phyloP scores from a whole-genome alignment of 2,888 invertebrate species.

The Chalcis sispes region DNA sequence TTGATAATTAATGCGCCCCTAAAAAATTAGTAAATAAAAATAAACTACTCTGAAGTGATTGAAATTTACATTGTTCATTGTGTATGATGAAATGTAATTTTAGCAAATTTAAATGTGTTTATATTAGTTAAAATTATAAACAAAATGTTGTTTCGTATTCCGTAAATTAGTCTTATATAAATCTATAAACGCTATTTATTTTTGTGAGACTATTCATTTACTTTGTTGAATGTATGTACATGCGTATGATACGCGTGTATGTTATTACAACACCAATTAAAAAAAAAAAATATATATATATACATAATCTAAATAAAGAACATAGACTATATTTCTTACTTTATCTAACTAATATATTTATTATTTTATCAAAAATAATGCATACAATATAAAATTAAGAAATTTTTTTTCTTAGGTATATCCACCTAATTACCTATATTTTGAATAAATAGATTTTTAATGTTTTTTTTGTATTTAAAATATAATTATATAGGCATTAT shows the following conservation, averaged over 20 bases:
- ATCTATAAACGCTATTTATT: constrained; percentile 47
- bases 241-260: constrained; percentile 27
- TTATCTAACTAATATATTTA: no score
- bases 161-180: constrained; percentile 16
- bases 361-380: no score
- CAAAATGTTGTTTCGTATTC: constrained; percentile 21
- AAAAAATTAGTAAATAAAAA: not conserved
- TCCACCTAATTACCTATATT: no score
- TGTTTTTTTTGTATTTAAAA: no score
- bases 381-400: no score
- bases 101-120: constrained; percentile 30
- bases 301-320: not conserved
- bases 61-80: constrained; percentile 20
- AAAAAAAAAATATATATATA: constrained; percentile 13
- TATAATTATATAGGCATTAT: no score
- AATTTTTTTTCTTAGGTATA: no score
- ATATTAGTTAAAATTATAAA: constrained; percentile 11
- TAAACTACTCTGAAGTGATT: constrained; percentile 2
- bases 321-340: not conserved
- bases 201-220: constrained; percentile 46
- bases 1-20: constrained; percentile 26
- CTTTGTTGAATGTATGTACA: constrained; percentile 30
- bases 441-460: no score
- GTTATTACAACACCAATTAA: constrained; percentile 42
- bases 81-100: constrained; percentile 7